Base-by-base conservation (phyloP, 2,113 vertebrate genomes). In the Crotalus viridis region DNA sequence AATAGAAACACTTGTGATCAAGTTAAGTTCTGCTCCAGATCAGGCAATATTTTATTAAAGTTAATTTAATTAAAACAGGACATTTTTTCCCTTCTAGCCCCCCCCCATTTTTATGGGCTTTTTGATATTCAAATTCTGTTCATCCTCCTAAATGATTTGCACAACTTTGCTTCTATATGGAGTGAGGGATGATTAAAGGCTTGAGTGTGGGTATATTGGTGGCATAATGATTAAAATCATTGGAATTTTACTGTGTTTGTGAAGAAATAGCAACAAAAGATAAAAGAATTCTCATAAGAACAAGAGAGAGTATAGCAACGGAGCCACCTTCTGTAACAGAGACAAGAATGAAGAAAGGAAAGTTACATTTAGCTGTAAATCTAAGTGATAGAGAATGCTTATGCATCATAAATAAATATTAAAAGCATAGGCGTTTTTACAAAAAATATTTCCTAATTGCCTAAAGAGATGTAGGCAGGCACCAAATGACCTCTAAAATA, bases 1-100 rank as follows among this genome's bases (percentile, higher is more conserved):
- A 39, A 1, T 54, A n/a, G 54, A 88, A 93, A 3, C 85, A 5
- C 64, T 26, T 92, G 6, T 87, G 61, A 43, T 4, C 89, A 93
- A 17, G 8, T 10, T 93, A 22, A 88, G 93, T 95, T 93, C 85
- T 90, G 55, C 92, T 93, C 8, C 33, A 91, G 19, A 87, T 89
- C 26, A 93, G 57, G 94, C 92, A 91, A 39, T 92, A 81, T 59
- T 95, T 96, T 48, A 92, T 94, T 94, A 87, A 88, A 85, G 91
- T 81, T 81, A 43, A 81, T 81, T 19, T 74, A 21, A 46, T 85
- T 89, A 56, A 94, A 94, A 92, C 51, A 74, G 10, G 48, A 51
- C 48, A 51, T 92, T 96, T 90, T 94, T 4, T 28, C 3, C 9
- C 46, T 12, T 48, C 9, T 87, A 87, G 46, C 48, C 24, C 22